Evolutionary conservation across 2,888 invertebrate genomes (phyloP), one percentile per base, ranked within the genome.

Genomic region (Dimorphilus gyrociliatus): DNA sequence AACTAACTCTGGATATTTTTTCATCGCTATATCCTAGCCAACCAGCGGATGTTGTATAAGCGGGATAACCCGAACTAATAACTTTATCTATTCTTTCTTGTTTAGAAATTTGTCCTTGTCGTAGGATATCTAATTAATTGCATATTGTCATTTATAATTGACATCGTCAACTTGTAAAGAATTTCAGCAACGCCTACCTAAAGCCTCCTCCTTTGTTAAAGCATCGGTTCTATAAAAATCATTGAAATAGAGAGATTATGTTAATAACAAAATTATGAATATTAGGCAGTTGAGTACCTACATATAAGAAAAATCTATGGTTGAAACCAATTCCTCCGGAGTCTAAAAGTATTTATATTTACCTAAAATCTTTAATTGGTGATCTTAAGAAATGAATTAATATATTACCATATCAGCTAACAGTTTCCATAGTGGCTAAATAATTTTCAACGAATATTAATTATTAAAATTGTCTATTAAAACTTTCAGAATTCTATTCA

Each of bases 31-130:
- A 86, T 1, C 84, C 84, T 40, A 86, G 53, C 86, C 85, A 88
- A 23, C 84, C 80, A 73, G 51, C 39, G 38, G 63, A 54, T 1
- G 85, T 86, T 0, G 84, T 84, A 52, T 88, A 78, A 0, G 80
- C 78, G 1, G 82, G 84, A 54, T 81, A 81, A 10, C 86, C 86
- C n/a, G n/a, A n/a, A n/a, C n/a, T n/a, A n/a, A n/a, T n/a, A n/a
- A n/a, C n/a, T n/a, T n/a, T n/a, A n/a, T n/a, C n/a, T n/a, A n/a
- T n/a, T n/a, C n/a, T n/a, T n/a, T n/a, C n/a, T n/a, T n/a, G n/a
- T n/a, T n/a, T n/a, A n/a, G n/a, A n/a, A n/a, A n/a, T n/a, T n/a
- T n/a, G n/a, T n/a, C n/a, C n/a, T n/a, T n/a, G n/a, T n/a, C n/a
- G n/a, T n/a, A n/a, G n/a, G n/a, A n/a, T n/a, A n/a, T n/a, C n/a